Conservation (phyloP, 2,888 invertebrate genomes). For the Leptura quadrifasciata region DNA sequence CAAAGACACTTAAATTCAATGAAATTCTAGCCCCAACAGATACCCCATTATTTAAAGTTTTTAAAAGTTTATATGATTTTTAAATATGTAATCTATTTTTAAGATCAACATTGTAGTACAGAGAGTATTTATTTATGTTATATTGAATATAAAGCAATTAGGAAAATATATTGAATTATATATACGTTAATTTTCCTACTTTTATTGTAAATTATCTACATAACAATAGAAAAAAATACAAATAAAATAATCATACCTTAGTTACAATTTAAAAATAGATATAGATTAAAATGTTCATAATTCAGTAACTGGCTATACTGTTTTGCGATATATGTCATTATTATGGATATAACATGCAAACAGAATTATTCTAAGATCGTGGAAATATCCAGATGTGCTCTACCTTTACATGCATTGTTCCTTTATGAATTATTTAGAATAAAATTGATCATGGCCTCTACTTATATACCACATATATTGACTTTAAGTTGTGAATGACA, state of each 20-base stretch:
- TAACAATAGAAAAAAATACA: neutral
- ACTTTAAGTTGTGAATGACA: constrained; percentile 9
- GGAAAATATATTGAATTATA: neutral
- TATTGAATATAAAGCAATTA: neutral
- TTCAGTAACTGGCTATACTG: constrained; percentile 44
- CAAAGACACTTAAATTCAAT: no score
- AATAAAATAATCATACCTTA: neutral
- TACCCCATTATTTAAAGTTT: no score
- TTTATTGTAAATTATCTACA: neutral
- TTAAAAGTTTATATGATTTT: no score
- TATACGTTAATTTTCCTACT: neutral
- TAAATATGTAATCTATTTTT: no score
- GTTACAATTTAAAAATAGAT: constrained; percentile 13
- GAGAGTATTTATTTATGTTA: no score
- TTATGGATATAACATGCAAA: constrained; percentile 52
- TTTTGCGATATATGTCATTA: constrained; percentile 53
- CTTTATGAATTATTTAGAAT: constrained; percentile 45
- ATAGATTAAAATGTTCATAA: constrained; percentile 36
- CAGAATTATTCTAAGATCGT: constrained; percentile 55
- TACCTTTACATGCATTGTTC: constrained; percentile 38
- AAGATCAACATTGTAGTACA: no score
- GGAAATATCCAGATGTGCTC: constrained; percentile 50
- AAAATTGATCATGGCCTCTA: constrained; percentile 45
- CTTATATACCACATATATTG: constrained; percentile 19
- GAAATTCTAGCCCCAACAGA: no score